Percentiles rank a stretch among this genome's conserved stretches.
Conservation (phyloP, 2,888 invertebrate genomes). For the Acanthosepion esculentum region DNA sequence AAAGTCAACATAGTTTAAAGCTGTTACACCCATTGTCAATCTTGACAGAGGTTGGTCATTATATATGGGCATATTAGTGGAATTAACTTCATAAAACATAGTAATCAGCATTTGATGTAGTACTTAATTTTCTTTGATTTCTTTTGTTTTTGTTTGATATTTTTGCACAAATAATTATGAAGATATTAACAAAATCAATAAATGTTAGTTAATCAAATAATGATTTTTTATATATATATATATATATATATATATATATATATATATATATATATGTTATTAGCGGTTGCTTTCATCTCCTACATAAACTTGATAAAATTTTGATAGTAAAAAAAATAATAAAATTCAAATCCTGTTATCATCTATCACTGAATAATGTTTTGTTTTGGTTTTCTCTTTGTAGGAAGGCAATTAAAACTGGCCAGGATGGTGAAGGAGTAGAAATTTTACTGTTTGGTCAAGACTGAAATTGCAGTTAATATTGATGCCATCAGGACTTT, state of each 20-base stretch:
- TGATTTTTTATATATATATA: not conserved
- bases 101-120: too few species aligned
- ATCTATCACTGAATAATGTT: not conserved
- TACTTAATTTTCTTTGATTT: not conserved
- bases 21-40: too few species aligned
- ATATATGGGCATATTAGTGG: too few species aligned
- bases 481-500: not conserved
- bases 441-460: not conserved
- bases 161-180: not conserved
- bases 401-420: not conserved
- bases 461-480: not conserved
- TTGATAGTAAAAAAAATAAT: too few species aligned
- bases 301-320: not conserved
- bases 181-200: not conserved
- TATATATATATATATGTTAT: not conserved
- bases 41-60: too few species aligned
- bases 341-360: not conserved
- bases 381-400: not conserved
- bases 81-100: too few species aligned
- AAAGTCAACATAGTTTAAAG: too few species aligned
- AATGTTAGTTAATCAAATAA: not conserved
- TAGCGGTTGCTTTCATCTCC: not conserved
- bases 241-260: too few species aligned
- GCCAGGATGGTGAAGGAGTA: not conserved
- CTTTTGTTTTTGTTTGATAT: too few species aligned